These are phyloP conservation scores for Heliconius congener DNA, from an alignment of 1,140 invertebrate species.

Conservation along the genomic window DNA sequence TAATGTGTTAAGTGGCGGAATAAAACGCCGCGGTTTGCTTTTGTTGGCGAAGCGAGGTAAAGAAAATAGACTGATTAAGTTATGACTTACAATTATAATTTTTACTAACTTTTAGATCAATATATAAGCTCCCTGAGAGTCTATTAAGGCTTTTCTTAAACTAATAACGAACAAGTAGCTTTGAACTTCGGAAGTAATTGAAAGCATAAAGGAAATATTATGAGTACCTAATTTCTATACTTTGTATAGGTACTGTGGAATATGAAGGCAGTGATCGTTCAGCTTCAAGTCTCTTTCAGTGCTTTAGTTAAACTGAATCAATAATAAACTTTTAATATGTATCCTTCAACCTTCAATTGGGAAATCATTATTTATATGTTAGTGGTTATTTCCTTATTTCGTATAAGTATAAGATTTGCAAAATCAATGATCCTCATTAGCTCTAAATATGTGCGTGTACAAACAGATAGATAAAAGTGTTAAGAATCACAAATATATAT, in stretches of 20 bases:
- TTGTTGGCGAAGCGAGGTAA: neutral
- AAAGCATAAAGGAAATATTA: constrained; percentile 8
- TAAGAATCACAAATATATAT: too few species aligned
- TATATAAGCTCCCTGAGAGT: constrained; percentile 10
- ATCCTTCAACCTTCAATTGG: too few species aligned
- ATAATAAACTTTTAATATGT: neutral
- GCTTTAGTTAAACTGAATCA: neutral
- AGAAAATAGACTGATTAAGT: too few species aligned
- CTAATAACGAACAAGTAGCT: constrained; percentile 15
- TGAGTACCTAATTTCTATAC: constrained; percentile 8
- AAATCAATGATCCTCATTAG: too few species aligned
- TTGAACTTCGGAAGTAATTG: constrained; percentile 9
- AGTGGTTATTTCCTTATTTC: too few species aligned
- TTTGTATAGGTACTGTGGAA: neutral
- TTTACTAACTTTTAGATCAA: neutral
- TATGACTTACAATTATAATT: neutral
- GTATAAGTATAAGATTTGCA: too few species aligned
- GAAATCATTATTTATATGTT: too few species aligned
- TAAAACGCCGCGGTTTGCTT: neutral
- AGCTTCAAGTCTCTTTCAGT: neutral
- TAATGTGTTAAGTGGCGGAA: neutral
- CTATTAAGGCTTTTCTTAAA: constrained; percentile 12
- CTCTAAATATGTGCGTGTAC: too few species aligned
- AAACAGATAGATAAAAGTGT: too few species aligned
- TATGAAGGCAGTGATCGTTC: neutral